Base-by-base conservation (phyloP, 1,140 invertebrate species). In the Patella vulgata region DNA sequence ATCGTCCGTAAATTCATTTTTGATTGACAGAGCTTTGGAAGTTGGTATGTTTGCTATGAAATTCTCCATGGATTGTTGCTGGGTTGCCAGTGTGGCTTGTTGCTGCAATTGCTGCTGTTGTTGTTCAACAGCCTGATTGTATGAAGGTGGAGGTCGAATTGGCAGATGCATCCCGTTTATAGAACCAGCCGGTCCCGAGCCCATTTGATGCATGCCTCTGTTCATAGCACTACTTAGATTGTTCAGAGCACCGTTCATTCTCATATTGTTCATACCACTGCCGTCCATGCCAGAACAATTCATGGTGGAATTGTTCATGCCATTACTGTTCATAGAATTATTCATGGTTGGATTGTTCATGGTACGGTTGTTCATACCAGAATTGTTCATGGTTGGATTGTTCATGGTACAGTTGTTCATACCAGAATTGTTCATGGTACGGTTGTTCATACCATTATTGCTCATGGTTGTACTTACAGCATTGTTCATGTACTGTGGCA, bases 111-210 rank as follows among this genome's bases (percentile, higher is more conserved):
- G 33, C 33, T 56, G 54, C 30, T 64, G 65, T 39, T 73, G 71
- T 43, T 79, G 70, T 54, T 71, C 62, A 28, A 82, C 56, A 31
- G 79, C 77, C 67, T 81, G 77, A 36, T 73, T 71, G 66, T 83
- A 83, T 8, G 79, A 67, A 21, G 81, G 81, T 14, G 80, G 81
- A 9, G 79, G 74, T 46, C 75, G 72, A 39, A 72, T 69, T 14
- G 58, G 54, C 42, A 68, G 54, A 23, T 59, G 56, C 30, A 59
- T 62, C 14, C 50, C 25, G 48, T 54, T 47, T 55, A 65, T 60
- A 40, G 25, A n/a, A 21, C 33, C 44, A 21, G 27, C 44, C 33
- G 58, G 59, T 48, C 61, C 55, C 42, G n/a, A n/a, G n/a, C n/a
- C n/a, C n/a, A n/a, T n/a, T n/a, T n/a, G 43, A 64, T 59, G 56